Conservation (phyloP, 2,113 vertebrate genomes). For the Seriola aureovittata region DNA sequence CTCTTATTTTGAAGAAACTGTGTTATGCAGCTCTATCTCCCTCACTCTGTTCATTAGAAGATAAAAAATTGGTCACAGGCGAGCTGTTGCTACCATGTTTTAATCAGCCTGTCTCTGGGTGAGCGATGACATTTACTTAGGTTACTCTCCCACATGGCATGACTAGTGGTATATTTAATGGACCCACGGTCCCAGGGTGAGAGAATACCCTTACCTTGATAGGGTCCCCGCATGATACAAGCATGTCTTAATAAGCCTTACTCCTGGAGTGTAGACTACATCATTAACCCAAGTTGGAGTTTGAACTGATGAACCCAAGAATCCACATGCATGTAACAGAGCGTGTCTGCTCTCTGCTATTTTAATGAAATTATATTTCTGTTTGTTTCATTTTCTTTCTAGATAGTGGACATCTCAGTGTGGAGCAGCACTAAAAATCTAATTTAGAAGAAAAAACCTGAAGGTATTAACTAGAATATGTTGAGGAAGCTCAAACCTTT, state of each 20-base stretch:
- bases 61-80: conserved; percentile 6
- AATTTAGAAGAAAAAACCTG: neutral
- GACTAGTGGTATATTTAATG: conserved; percentile 37
- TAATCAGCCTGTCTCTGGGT: conserved; percentile 45
- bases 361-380: neutral
- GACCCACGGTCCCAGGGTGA: conserved; percentile 8
- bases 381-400: neutral
- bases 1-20: neutral
- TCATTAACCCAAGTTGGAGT: conserved; percentile 16
- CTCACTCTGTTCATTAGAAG: conserved; percentile 30
- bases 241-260: conserved; percentile 36
- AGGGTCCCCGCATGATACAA: conserved; percentile 8
- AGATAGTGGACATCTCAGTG: neutral
- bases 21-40: neutral
- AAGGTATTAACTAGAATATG: neutral
- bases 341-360: neutral
- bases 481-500: neutral
- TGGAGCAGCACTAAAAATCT: neutral
- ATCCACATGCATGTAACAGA: neutral
- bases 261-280: neutral
- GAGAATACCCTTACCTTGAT: neutral
- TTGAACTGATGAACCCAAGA: conserved; percentile 1
- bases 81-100: conserved; percentile 28
- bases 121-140: conserved; percentile 54
- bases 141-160: conserved; percentile 32